These are phyloP conservation scores for Ormyrus labotus DNA, from an alignment of 2,888 invertebrate genomes.

Conservation along the genomic window DNA sequence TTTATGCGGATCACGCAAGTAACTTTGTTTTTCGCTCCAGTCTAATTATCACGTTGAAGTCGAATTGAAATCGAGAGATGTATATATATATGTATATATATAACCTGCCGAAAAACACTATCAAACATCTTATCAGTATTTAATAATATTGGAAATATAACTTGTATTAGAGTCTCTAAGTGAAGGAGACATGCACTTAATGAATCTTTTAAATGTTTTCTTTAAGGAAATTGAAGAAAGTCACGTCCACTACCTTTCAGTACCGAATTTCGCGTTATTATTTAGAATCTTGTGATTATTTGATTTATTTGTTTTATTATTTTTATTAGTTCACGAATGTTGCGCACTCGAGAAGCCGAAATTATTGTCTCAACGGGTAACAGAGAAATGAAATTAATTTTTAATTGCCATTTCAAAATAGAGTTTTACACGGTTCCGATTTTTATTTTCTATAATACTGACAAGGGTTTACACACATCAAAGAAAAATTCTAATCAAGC, in stretches of 20 bases:
- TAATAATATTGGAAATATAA: constrained; percentile 38
- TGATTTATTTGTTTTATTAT: constrained; percentile 32
- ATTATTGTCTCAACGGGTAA: constrained; percentile 43
- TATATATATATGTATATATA: not conserved
- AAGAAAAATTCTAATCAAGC: no score
- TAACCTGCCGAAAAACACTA: constrained; percentile 24
- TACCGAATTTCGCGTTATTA: constrained; percentile 15
- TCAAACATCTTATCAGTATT: constrained; percentile 25
- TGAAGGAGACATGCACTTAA: constrained; percentile 20
- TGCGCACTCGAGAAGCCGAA: constrained; percentile 33
- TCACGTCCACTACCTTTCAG: constrained; percentile 40
- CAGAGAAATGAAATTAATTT: constrained; percentile 5
- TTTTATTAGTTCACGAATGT: constrained; percentile 7
- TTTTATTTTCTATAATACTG: no score
- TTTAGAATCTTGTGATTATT: constrained; percentile 41
- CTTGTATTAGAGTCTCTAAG: constrained; percentile 30
- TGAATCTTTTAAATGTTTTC: not conserved
- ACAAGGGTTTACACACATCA: no score
- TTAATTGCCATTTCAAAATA: not conserved
- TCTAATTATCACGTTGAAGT: constrained; percentile 16
- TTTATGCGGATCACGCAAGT: no score
- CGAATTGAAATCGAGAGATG: constrained; percentile 1
- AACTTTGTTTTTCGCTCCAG: not conserved
- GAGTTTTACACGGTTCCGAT: not conserved
- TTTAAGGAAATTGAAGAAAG: constrained; percentile 26